These are phyloP conservation scores for Pipistrellus kuhlii DNA, from an alignment of 2,797 vertebrate genomes.

Conservation along the genomic window DNA sequence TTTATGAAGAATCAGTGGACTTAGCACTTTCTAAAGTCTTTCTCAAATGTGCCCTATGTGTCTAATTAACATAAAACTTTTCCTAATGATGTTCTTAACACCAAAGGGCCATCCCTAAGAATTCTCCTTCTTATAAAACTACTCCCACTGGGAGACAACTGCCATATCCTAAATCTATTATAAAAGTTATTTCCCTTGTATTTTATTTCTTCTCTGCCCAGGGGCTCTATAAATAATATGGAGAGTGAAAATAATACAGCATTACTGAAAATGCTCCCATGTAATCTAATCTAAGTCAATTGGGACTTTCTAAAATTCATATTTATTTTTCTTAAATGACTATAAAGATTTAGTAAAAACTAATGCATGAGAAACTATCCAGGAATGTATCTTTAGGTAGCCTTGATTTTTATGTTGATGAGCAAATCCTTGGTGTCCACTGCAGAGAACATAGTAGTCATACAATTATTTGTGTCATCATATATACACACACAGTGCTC, in stretches of 20 bases:
- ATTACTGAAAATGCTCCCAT: not conserved
- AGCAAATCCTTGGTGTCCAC: not conserved
- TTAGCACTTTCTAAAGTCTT: not conserved
- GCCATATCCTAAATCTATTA: not conserved
- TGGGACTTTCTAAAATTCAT: not conserved
- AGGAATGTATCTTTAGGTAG: not conserved
- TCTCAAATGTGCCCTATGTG: not conserved
- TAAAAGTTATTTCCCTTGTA: not conserved
- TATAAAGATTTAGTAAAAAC: not conserved
- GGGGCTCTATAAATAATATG: not conserved
- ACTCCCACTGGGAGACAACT: not conserved
- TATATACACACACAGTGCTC: not conserved
- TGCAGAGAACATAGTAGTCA: not conserved
- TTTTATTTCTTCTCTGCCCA: not conserved
- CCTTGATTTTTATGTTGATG: not conserved
- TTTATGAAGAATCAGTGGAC: not conserved
- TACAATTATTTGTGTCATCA: too few species aligned
- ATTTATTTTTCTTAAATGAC: constrained; percentile 48
- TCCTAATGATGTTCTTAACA: not conserved
- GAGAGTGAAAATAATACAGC: not conserved
- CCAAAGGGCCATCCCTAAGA: not conserved
- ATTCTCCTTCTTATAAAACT: not conserved
- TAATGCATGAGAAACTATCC: not conserved
- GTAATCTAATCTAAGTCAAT: not conserved
- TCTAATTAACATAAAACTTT: not conserved